Evolutionary conservation across 2,113 vertebrate species (phyloP).

Genomic region (Mohoua ochrocephala): DNA sequence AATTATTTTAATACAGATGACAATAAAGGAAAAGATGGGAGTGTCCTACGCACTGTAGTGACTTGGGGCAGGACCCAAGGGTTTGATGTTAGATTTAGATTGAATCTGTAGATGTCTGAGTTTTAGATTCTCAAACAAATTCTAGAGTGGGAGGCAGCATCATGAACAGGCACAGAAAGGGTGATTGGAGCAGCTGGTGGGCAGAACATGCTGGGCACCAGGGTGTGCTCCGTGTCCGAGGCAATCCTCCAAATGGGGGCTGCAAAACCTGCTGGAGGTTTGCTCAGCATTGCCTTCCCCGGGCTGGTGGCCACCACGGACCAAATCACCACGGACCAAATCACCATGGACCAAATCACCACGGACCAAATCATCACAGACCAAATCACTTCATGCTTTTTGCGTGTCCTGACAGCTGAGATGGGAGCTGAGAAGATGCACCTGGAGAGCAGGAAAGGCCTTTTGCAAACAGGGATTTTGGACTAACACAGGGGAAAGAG

Average conservation of each 20-base stretch:
- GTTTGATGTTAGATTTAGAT: neutral
- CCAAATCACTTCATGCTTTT: too few species aligned
- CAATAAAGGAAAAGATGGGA: neutral
- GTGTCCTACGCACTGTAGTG: neutral
- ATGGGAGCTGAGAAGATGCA: neutral
- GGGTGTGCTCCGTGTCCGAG: neutral
- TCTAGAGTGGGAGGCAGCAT: neutral
- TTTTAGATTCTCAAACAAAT: neutral
- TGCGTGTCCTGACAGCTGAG: neutral
- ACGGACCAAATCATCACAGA: fast-evolving
- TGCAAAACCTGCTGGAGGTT: neutral
- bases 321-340: fast-evolving
- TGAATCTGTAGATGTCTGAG: neutral
- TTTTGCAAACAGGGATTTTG: neutral
- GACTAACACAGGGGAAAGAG: neutral
- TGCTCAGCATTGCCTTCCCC: neutral
- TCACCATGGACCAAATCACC: neutral
- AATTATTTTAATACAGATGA: neutral
- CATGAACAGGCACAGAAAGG: neutral
- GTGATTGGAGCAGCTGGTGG: neutral
- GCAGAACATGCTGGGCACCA: neutral
- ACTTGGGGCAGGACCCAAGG: neutral
- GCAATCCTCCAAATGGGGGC: neutral
- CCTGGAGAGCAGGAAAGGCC: neutral
- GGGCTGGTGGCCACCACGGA: neutral